Evolutionary conservation across 2,113 vertebrate species (phyloP).

Genomic region (Bagarius yarrelli): DNA sequence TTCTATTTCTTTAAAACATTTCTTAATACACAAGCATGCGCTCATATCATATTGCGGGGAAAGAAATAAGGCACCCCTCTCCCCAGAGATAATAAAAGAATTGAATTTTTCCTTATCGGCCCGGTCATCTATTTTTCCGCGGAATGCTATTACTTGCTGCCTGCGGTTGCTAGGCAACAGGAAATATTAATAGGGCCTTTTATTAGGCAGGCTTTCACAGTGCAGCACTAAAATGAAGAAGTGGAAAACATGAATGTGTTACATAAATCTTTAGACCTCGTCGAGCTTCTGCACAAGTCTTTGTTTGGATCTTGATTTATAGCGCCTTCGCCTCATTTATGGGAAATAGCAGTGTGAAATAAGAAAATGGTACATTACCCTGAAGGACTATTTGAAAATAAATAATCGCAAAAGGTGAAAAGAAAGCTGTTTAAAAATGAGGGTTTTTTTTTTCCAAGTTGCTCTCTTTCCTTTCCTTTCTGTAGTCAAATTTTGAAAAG

Average conservation of each 20-base stretch:
- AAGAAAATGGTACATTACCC: conserved; percentile 98
- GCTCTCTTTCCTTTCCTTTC: conserved; percentile 54
- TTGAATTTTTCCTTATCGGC: conserved; percentile 99
- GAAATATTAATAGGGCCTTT: conserved; percentile 99
- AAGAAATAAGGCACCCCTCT: conserved; percentile 95
- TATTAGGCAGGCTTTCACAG: conserved; percentile 99
- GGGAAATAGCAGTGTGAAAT: conserved; percentile 93
- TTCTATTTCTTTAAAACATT: conserved; percentile 76
- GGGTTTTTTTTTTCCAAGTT: conserved; percentile 4
- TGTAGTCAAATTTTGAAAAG: conserved; percentile 74
- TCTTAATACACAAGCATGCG: conserved; percentile 84
- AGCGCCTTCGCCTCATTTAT: conserved; percentile 98
- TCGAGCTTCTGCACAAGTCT: conserved; percentile 90
- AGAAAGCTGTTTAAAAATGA: conserved; percentile 89
- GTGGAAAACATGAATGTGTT: conserved; percentile 99
- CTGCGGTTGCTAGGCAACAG: conserved; percentile 97
- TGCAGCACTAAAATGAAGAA: conserved; percentile 99
- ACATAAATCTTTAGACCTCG: conserved; percentile 99
- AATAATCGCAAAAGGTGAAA: conserved; percentile 94
- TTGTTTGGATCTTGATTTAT: conserved; percentile 99
- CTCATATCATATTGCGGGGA: conserved; percentile 95
- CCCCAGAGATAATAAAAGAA: conserved; percentile 99
- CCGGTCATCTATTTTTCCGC: conserved; percentile 97
- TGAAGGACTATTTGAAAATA: conserved; percentile 98
- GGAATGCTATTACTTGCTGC: conserved; percentile 99